phyloP scores from a whole-genome alignment of 2,113 vertebrate genomes.

The Psephotus haematonotus region DNA sequence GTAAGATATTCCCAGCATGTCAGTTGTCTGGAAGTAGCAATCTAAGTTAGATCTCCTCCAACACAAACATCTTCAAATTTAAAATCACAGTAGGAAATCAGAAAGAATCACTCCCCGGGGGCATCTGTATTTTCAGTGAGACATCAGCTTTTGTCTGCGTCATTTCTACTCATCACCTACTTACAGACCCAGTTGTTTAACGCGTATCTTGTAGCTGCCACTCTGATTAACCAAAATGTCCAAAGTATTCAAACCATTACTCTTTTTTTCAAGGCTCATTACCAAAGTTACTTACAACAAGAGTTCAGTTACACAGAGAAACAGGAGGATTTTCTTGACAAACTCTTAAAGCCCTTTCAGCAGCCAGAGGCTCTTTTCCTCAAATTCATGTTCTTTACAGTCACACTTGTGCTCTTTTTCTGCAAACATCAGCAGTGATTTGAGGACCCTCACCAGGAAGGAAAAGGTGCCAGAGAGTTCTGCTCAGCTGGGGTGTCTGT shows the following conservation, averaged over 20 bases:
- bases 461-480: background rate
- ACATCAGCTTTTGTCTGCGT: background rate
- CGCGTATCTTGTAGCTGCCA: background rate
- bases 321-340: background rate
- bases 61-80: conserved; percentile 8
- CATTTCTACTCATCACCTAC: background rate
- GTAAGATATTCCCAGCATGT: background rate
- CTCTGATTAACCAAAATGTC: background rate
- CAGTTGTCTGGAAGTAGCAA: background rate
- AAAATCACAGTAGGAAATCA: conserved; percentile 9
- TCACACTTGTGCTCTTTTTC: background rate
- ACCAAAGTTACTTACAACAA: background rate
- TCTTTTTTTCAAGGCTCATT: background rate
- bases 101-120: background rate
- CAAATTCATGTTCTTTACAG: background rate
- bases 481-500: fast-evolving
- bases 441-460: background rate
- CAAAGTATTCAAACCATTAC: background rate
- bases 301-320: background rate
- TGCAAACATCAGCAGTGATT: background rate
- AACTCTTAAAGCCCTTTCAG: background rate
- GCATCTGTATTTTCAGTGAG: background rate
- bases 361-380: background rate
- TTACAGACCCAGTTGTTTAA: background rate
- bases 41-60: background rate